phyloP scores from a whole-genome alignment of 2,797 vertebrate species.

The Taenioides sp. region DNA sequence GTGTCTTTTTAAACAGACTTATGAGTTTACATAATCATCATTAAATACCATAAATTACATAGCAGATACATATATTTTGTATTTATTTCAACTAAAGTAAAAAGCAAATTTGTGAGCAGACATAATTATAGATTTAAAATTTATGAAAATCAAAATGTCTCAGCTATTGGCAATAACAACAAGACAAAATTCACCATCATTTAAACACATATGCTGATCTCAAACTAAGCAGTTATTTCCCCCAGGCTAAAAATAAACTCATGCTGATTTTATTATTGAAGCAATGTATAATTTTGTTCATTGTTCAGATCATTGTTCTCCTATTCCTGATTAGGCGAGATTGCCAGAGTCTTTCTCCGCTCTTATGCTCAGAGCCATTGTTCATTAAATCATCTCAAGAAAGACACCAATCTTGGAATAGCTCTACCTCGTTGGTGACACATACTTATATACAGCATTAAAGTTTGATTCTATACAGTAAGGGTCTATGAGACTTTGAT shows the following conservation, averaged over 20 bases:
- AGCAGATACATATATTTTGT: too few species aligned
- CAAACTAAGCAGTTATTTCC: neutral
- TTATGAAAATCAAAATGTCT: neutral
- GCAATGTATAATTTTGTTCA: constrained; percentile 37
- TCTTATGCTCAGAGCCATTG: constrained; percentile 16
- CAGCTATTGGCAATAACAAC: neutral
- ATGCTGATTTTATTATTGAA: constrained; percentile 16
- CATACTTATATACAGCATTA: constrained; percentile 4
- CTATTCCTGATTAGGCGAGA: constrained; percentile 1
- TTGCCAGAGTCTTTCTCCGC: constrained; percentile 32
- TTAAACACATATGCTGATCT: neutral
- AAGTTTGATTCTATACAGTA: neutral
- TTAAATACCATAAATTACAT: too few species aligned
- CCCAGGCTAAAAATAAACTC: constrained; percentile 5
- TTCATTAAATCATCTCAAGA: constrained; percentile 17
- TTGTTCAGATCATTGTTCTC: constrained; percentile 12
- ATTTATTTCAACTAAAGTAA: neutral
- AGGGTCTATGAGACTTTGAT: neutral
- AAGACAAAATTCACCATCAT: neutral
- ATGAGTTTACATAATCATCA: too few species aligned
- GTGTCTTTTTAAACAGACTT: too few species aligned
- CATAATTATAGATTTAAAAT: neutral
- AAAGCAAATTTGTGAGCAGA: neutral
- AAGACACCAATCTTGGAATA: neutral
- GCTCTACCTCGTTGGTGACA: constrained; percentile 18